Base-by-base conservation (phyloP, 2,797 vertebrate genomes). In the Parauchenoglanis punctatus region DNA sequence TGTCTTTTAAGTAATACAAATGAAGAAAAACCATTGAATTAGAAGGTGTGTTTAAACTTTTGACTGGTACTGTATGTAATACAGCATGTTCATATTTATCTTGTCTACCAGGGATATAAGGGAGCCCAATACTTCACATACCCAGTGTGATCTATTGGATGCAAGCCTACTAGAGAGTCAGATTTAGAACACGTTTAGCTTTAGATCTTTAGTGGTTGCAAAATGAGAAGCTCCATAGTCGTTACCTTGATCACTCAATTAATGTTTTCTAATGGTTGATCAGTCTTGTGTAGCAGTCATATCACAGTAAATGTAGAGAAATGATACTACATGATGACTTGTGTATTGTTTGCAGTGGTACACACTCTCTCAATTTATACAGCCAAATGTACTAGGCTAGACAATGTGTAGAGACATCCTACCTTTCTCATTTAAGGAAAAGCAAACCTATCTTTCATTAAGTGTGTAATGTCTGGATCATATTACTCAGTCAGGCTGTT, bases 391-490 rank as follows among this genome's bases (percentile, higher is more conserved):
- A 61, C 20, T 7, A 25, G 31, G 77, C 18, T 59, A 12, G 40
- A 61, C 35, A 40, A 81, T 63, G 23, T 40, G 44, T 3, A 15
- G 40, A 63, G 80, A 46, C 40, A 81, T 46, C 80, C 23, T 10
- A 63, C 80, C 59, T 4, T 80, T 11, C 23, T 40, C 40, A 81
- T 61, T 84, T 67, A 59, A 73, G 31, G 67, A 85, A 68, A 81
- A 85, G 46, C 73, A 86, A 77, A 81, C 85, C 78, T 85, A 78
- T 83, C 35, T 52, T 88, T 80, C 75, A 86, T 80, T 88, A 40
- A 73, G 31, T 15, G 52, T 58, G 73, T 81, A 81, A 87, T 83
- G 68, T 58, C 25, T 44, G 12, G 76, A 85, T 87, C 31, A 67
- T 52, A 75, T 87, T 85, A 83, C 85, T 28, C 28, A 68, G 31